Evolutionary conservation across 30 jellyfish, hydroid and myxozoan species (phyloP), one percentile per base, ranked within the genome.

Genomic region (Aurelia coerulea): DNA sequence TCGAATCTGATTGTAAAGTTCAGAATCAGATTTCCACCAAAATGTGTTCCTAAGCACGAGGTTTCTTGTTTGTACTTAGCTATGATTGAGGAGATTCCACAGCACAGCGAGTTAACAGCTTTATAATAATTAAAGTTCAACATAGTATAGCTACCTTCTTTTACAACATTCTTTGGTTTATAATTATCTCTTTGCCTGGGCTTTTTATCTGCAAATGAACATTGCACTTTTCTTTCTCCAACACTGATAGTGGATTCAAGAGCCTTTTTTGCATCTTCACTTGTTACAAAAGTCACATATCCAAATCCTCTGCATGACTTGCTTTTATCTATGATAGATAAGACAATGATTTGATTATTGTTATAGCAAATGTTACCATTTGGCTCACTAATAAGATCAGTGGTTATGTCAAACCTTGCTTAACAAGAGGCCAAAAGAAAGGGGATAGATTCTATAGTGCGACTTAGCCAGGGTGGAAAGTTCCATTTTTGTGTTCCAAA

Each of bases 231-330:
- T 34, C 99, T 79, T 3, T 81, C 89, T 42, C 71, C 86, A 65
- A 95, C 51, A 41, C 75, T 23, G 31, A 77, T 68, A 0, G 53
- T 59, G 1, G 90, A 37, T 56, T 78, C 65, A 32, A 83, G 13
- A 51, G 96, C 99, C 65, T 86, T 95, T n/a, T 75, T 95, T 11
- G 99, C 98, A 78, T 95, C 99, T 17, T 90, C 97, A 46, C 85
- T 93, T 52, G 77, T 46, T 16, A 78, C 99, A 82, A 80, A 95
- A 31, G 90, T 90, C 49, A 95, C 98, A 90, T 95, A 95, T 5
- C 99, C 99, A 95, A 95, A 95, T 50, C 99, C 99, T 18, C 99
- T 82, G 80, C 99, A 95, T 73, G 64, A 39, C 62, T 76, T 79
- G 32, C 90, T 89, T 46, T 90, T 79, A 87, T 92, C 98, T 92